These are phyloP conservation scores for Coreius guichenoti DNA, from an alignment of 2,797 vertebrate species.

Conservation along the genomic window DNA sequence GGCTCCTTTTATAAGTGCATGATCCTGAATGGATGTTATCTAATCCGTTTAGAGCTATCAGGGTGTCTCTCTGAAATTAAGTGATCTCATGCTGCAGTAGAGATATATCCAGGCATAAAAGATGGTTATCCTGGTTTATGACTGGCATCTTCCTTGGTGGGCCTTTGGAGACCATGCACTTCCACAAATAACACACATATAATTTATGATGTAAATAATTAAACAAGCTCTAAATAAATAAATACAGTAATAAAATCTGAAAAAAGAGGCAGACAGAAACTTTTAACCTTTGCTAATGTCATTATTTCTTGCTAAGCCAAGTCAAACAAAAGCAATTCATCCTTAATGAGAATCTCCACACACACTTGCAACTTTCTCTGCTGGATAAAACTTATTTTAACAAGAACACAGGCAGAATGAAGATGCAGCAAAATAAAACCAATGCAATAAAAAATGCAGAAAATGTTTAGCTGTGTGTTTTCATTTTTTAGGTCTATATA, in stretches of 20 bases:
- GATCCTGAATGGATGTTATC: slow-evolving; percentile 19
- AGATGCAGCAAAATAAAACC: not conserved
- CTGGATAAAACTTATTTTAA: slow-evolving; percentile 11
- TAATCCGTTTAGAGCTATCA: slow-evolving; percentile 8
- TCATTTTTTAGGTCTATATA: not conserved
- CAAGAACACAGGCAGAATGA: not conserved
- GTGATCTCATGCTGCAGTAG: slow-evolving; percentile 2
- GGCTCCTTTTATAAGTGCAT: slow-evolving; percentile 8
- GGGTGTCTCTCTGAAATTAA: not conserved
- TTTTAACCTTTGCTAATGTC: not conserved
- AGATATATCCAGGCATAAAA: slow-evolving; percentile 11
- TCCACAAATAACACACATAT: not conserved
- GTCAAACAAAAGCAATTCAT: slow-evolving; percentile 4
- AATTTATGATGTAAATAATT: not conserved
- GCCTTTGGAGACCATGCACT: not conserved
- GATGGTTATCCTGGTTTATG: slow-evolving; percentile 27
- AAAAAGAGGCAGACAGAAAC: not conserved
- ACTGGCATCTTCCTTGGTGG: not conserved
- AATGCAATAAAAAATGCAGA: slow-evolving; percentile 10
- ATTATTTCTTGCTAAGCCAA: slow-evolving; percentile 2
- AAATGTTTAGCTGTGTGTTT: not conserved
- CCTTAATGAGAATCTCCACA: slow-evolving; percentile 10
- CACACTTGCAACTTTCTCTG: slow-evolving; percentile 1
- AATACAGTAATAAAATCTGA: not conserved
- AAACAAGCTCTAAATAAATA: not conserved